Evolutionary conservation across 1,140 invertebrate species (phyloP), one percentile per base, ranked within the genome.

Genomic region (Pygmarrhopalites habei): DNA sequence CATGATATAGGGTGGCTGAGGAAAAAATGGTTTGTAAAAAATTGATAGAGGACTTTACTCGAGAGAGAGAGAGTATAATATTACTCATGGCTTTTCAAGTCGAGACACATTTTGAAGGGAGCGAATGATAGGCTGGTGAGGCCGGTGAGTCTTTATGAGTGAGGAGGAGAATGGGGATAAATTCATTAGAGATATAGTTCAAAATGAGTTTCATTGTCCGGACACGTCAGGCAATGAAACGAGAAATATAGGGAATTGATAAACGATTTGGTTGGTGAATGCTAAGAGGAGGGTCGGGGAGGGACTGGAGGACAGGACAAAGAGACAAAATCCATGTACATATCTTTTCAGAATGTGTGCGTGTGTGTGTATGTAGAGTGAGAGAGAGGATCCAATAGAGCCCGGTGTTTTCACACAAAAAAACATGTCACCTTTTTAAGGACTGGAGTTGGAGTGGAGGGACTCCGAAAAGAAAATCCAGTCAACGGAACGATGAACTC

Each of bases 401-500:
- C 65, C 65, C 56, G 60, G 60, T 63, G 65, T 67, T 67, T 67
- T 41, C 49, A 56, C 51, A 39, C 56, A 62, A 61, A 60, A 60
- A 65, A 65, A 56, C 52, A 19, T 68, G 58, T 68, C 66, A 65
- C 66, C 62, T 65, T 65, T 68, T 62, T 64, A 60, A 62, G 41
- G 57, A 64, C 35, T 30, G 57, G 19, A 35, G 32, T 7, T 35
- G 32, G 32, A 35, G 15, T 7, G 32, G 15, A 35, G 15, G 32
- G 15, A 35, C 5, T 35, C 58, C 55, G 41, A 51, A 60, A 68
- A 61, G 62, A 60, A 63, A 63, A 60, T 57, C 35, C 66, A 68
- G 52, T 68, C 44, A 65, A 65, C 66, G 66, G 66, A 68, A 68
- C 66, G 66, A 68, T 68, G 66, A 68, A 68, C 66, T 68, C 59